Evolutionary conservation across 2,797 vertebrate genomes (phyloP), one percentile per base, ranked within the genome.

Genomic region (Lepilemur septentrionalis): DNA sequence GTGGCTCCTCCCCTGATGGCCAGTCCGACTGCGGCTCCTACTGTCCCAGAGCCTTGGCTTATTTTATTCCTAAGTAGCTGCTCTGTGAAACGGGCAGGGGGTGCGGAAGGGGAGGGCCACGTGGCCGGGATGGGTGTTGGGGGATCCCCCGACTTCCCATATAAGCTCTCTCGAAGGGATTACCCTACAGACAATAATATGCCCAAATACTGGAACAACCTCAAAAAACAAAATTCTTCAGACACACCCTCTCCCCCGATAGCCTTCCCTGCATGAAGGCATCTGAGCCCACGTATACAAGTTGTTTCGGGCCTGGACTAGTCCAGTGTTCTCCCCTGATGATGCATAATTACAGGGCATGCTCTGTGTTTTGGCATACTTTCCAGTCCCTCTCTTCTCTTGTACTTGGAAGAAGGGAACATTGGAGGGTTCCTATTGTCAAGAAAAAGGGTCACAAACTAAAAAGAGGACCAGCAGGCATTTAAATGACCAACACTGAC

Each of bases 241-340:
- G 13, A 23, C 5, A 15, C 32, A 63, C 5, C 28, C n/a, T 94
- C 69, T 78, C 25, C 12, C n/a, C 10, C 55, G 10, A 91, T 32
- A 90, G 72, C 48, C 4, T 52, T 78, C 35, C 72, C 61, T 50
- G 14, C 23, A 23, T 43, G 43, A 89, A 92, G 83, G 55, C 57
- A 22, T 82, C 55, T 48, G 72, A 78, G 52, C 69, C 28, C 46
- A 25, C 46, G 38, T 84, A 30, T 35, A 28, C 81, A 91, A 84
- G 92, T 13, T 52, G 63, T 59, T 91, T 96, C 96, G 96, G 57
- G 96, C 80, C 91, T 87, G 89, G 73, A 90, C 93, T 59, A 69
- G 94, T 70, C 95, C 22, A 89, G 5, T 14, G 41, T 85, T 94
- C 78, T 93, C 38, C 46, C 32, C n/a, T n/a, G 84, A 55, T 25